phyloP scores from a whole-genome alignment of 1,140 invertebrate genomes.

The Lycorma delicatula region DNA sequence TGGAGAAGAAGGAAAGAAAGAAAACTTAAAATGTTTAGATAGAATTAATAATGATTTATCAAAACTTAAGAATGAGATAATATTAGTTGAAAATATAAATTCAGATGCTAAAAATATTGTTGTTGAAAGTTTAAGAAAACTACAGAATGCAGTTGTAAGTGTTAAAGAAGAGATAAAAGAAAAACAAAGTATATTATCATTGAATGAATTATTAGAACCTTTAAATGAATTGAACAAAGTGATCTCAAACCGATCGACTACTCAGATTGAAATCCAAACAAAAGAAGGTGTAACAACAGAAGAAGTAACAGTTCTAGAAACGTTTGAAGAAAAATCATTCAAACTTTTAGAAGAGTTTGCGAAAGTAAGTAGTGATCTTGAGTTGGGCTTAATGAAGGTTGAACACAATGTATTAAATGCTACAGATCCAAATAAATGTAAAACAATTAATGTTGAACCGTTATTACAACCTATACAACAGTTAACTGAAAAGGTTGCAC shows the following conservation, averaged over 20 bases:
- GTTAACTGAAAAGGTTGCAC: conserved; percentile 23
- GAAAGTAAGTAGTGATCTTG: conserved; percentile 21
- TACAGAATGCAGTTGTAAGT: conserved; percentile 6
- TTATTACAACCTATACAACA: conserved; percentile 41
- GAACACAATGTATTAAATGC: conserved; percentile 19
- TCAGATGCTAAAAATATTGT: conserved; percentile 3
- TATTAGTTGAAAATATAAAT: neutral
- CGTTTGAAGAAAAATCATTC: conserved; percentile 2
- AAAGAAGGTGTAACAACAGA: conserved; percentile 4
- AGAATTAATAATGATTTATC: neutral
- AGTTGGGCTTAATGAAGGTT: conserved; percentile 24
- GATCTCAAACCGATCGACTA: neutral
- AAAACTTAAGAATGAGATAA: neutral
- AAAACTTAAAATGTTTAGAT: conserved; percentile 6
- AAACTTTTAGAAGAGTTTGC: conserved; percentile 21
- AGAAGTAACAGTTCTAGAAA: conserved; percentile 8
- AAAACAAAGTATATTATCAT: neutral
- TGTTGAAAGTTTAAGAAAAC: conserved; percentile 7
- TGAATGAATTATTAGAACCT: neutral
- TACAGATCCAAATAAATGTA: conserved; percentile 5
- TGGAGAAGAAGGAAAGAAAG: neutral
- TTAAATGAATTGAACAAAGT: neutral
- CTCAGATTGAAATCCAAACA: too few species aligned
- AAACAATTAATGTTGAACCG: conserved; percentile 9
- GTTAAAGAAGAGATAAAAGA: neutral